Percentiles rank a stretch among this genome's conserved stretches.
phyloP scores from a whole-genome alignment of 2,797 vertebrate genomes.

The Acipenser transmontanus region DNA sequence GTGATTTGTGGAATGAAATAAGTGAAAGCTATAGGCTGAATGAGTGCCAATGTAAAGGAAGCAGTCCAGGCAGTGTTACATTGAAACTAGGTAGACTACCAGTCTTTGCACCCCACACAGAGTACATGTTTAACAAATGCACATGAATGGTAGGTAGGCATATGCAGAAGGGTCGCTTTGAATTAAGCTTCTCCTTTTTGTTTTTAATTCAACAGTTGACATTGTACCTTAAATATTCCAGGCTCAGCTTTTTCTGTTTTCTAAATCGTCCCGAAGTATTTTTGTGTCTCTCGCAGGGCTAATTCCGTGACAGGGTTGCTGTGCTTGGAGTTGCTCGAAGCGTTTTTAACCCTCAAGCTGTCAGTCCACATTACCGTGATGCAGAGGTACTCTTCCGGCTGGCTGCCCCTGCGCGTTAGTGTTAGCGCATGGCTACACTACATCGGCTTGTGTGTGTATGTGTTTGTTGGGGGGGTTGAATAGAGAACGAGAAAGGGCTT shows the following conservation, averaged over 20 bases:
- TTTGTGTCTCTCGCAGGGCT: conserved; percentile 3
- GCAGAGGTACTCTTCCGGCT: neutral
- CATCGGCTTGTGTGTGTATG: neutral
- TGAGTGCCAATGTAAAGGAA: too few relatives aligned
- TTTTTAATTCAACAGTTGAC: neutral
- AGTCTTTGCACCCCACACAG: too few relatives aligned
- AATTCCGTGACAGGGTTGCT: neutral
- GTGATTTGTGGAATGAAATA: too few relatives aligned
- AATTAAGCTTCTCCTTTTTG: neutral
- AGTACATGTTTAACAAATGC: too few relatives aligned
- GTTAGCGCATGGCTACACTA: neutral
- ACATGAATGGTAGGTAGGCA: too few relatives aligned
- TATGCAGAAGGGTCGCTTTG: neutral
- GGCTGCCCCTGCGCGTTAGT: conserved; percentile 1
- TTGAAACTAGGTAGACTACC: too few relatives aligned
- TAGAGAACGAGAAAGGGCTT: neutral
- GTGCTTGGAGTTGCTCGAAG: neutral
- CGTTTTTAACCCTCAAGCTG: conserved; percentile 2
- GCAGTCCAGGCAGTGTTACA: too few relatives aligned
- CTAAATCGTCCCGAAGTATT: neutral
- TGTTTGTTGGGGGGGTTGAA: neutral
- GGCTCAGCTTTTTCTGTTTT: neutral
- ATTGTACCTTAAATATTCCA: neutral
- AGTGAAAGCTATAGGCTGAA: too few relatives aligned
- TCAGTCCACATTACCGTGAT: conserved; percentile 1